A percentile compares a stretch with the other conserved stretches of the same genome.
These are phyloP conservation scores for Maniola jurtina DNA, from an alignment of 1,140 invertebrate species.

Conservation along the genomic window DNA sequence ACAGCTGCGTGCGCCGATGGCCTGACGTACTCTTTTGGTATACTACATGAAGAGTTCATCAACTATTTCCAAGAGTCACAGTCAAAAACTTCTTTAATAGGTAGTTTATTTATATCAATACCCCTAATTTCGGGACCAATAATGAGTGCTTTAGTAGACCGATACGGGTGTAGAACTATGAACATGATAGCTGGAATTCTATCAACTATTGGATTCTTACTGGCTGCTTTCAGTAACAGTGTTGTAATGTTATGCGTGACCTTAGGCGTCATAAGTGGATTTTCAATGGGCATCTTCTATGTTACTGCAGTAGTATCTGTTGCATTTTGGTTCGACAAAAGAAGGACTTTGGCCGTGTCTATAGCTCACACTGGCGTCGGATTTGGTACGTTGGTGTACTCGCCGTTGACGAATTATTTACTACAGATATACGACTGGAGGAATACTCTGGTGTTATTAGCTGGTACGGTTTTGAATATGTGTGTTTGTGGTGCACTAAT, in stretches of 20 bases:
- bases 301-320: constrained; percentile 95
- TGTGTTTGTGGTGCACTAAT: constrained; percentile 92
- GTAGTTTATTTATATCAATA: constrained; percentile 91
- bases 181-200: constrained; percentile 88
- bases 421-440: constrained; percentile 90
- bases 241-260: constrained; percentile 89
- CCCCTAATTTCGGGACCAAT: constrained; percentile 91
- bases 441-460: constrained; percentile 87
- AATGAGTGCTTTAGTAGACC: constrained; percentile 91
- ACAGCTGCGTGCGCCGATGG: constrained; percentile 94
- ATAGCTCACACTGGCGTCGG: constrained; percentile 69
- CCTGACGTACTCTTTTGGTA: constrained; percentile 93
- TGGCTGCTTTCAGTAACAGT: constrained; percentile 85
- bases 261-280: constrained; percentile 90
- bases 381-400: constrained; percentile 86
- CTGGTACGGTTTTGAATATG: constrained; percentile 91
- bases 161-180: constrained; percentile 91
- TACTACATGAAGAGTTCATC: constrained; percentile 91
- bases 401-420: constrained; percentile 85
- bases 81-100: constrained; percentile 90
- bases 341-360: constrained; percentile 90
- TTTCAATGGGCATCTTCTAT: constrained; percentile 91
- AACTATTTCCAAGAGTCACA: constrained; percentile 88
- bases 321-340: constrained; percentile 96
- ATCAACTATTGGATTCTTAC: constrained; percentile 86